Evolutionary conservation across 2,888 invertebrate genomes (phyloP).

Genomic region (Rhamnusium bicolor): DNA sequence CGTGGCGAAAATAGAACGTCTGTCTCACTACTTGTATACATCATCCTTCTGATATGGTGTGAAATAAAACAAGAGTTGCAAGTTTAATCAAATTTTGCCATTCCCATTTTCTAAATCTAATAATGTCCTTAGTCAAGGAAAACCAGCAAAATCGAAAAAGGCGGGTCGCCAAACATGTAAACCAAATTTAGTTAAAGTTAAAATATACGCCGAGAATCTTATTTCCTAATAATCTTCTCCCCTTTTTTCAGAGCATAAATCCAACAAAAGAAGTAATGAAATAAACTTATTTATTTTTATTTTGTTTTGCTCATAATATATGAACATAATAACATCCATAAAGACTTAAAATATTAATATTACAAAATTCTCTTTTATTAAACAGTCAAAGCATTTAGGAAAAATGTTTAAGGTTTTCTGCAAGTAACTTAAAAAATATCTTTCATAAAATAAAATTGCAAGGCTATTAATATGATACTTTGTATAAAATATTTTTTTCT

Average conservation of each 20-base stretch:
- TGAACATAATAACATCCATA: no score
- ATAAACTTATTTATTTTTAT: not conserved
- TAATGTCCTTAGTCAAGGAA: not conserved
- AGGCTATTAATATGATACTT: no score
- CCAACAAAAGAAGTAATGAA: not conserved
- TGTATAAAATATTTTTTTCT: no score
- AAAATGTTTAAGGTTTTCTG: no score
- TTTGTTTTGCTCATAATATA: no score
- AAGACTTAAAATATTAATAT: no score
- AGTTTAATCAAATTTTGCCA: not conserved
- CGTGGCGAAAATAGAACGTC: no score
- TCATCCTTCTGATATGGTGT: not conserved
- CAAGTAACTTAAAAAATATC: no score
- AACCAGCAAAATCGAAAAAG: not conserved
- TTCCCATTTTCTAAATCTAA: not conserved
- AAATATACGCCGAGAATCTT: not conserved
- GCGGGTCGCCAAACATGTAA: not conserved
- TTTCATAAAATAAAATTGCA: no score
- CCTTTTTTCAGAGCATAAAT: not conserved
- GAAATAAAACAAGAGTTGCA: not conserved
- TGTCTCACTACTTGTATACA: no score
- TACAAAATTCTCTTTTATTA: no score
- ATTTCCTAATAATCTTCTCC: not conserved
- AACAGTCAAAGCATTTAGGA: no score
- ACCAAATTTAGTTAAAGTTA: not conserved